Percentiles rank a stretch among this genome's conserved stretches.
phyloP scores from a whole-genome alignment of 2,888 invertebrate genomes.

The Campoplex capitator region DNA sequence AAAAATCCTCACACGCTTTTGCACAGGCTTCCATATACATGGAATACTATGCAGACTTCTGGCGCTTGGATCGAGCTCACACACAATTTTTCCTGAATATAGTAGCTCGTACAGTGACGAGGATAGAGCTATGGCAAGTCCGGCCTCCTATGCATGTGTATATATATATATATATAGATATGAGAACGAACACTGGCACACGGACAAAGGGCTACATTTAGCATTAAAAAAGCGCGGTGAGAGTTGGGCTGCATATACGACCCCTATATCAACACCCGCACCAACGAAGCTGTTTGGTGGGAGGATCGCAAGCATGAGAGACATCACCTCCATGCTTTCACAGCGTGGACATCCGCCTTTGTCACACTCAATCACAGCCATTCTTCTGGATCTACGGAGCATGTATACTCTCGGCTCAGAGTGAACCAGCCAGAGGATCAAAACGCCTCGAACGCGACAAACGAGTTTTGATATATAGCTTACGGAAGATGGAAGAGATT shows the following conservation, averaged over 20 bases:
- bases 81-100: conserved; percentile 46
- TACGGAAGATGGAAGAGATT: neutral
- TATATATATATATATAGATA: neutral
- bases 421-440: neutral
- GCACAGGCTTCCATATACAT: conserved; percentile 72
- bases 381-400: neutral
- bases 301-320: conserved; percentile 58
- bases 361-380: conserved; percentile 30
- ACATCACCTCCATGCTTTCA: conserved; percentile 70
- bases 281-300: conserved; percentile 8
- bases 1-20: conserved; percentile 73
- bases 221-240: conserved; percentile 80
- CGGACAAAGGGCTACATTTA: conserved; percentile 77
- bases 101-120: conserved; percentile 20
- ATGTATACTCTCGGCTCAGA: conserved; percentile 9
- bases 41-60: conserved; percentile 29
- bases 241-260: conserved; percentile 48
- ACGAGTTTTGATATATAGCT: neutral
- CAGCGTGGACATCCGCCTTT: conserved; percentile 72
- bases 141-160: neutral
- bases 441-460: conserved; percentile 12
- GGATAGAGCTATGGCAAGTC: conserved; percentile 23
- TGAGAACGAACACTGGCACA: conserved; percentile 37
- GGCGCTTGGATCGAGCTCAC: conserved; percentile 34
- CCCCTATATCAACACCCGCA: conserved; percentile 36